Evolutionary conservation across 1,140 invertebrate genomes (phyloP), one percentile per base, ranked within the genome.

Genomic region (Drosophila burlai): DNA sequence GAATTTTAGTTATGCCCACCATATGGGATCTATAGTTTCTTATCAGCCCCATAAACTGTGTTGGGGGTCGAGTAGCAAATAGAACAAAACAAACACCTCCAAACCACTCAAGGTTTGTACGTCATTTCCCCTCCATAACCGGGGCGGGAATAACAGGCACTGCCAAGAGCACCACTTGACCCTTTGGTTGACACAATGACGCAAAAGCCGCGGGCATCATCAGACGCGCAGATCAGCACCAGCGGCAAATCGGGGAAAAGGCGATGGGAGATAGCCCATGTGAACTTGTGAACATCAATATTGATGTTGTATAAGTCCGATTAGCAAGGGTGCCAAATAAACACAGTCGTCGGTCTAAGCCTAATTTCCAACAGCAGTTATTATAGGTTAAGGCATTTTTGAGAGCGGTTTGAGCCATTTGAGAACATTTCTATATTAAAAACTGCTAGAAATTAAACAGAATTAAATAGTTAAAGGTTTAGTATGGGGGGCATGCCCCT

Each of bases 51-150:
- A 61, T 73, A 42, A 73, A 73, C 68, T 73, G 69, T 43, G 67
- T 65, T 80, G 81, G 72, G 81, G 81, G 72, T 75, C 81, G 74
- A 46, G 58, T 50, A 42, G 47, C 38, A 69, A 52, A 50, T 67
- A 46, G 47, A 69, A 54, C 61, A 49, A 69, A 60, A 45, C 47
- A 61, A 64, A 73, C 69, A 66, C 57, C 46, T 54, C 43, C 45
- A 64, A 73, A 67, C 52, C 67, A 73, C 67, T 54, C 67, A 82
- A 82, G 80, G 67, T 61, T 62, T 52, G 47, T 55, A 67, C 80
- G 80, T 82, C 66, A 82, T 55, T 81, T 73, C 58, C 79, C 54
- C 73, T 69, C 63, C 50, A 42, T 67, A 67, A 66, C 42, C 69
- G 42, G 43, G 49, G 24, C 9, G 65, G 67, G 43, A 42, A 47